phyloP scores from a whole-genome alignment of 2,113 vertebrate species.

The Ia io region DNA sequence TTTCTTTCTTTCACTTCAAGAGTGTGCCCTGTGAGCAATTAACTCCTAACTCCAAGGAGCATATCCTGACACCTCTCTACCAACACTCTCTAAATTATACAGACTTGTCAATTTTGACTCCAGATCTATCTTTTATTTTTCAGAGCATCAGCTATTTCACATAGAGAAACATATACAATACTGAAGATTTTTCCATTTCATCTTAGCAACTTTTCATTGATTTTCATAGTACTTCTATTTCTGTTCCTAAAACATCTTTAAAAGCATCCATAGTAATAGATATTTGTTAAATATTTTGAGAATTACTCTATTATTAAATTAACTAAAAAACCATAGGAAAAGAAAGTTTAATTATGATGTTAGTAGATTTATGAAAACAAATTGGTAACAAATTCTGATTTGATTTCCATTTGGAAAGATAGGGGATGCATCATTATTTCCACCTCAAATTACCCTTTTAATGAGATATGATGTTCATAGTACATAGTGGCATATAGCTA shows the following conservation, averaged over 20 bases:
- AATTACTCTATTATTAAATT: not conserved
- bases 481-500: not conserved
- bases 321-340: not conserved
- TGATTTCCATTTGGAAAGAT: conserved; percentile 13
- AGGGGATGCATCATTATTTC: not conserved
- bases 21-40: not conserved
- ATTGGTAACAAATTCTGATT: not conserved
- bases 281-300: conserved; percentile 1
- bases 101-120: not conserved
- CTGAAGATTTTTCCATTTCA: not conserved
- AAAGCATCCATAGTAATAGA: not conserved
- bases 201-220: not conserved
- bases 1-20: conserved; percentile 12
- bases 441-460: not conserved
- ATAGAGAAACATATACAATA: not conserved
- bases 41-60: not conserved
- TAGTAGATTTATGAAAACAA: not conserved
- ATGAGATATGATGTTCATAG: not conserved
- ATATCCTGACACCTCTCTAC: not conserved
- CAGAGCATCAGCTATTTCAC: not conserved
- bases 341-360: conserved; percentile 10
- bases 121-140: conserved; percentile 4
- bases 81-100: not conserved
- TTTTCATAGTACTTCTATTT: conserved; percentile 4
- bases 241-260: not conserved